phyloP scores from a whole-genome alignment of 2,797 vertebrate genomes.

The Chromobotia macracanthus region DNA sequence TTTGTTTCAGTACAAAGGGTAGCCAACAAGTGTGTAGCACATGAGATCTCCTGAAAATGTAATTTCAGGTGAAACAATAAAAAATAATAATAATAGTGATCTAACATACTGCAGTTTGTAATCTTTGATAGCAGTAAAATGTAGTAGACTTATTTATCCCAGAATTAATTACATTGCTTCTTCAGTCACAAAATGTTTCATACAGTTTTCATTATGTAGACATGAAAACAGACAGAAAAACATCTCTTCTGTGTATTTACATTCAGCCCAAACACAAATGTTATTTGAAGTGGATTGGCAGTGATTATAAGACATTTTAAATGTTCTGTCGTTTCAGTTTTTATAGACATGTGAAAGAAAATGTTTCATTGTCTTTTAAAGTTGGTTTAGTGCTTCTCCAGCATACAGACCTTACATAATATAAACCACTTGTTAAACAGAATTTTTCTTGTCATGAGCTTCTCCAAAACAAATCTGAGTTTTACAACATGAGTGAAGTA shows the following conservation, averaged over 20 bases:
- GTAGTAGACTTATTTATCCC: neutral
- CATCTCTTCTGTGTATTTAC: neutral
- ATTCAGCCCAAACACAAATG: neutral
- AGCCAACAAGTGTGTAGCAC: too few species aligned
- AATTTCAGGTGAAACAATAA: too few species aligned
- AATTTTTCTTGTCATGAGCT: neutral
- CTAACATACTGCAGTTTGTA: neutral
- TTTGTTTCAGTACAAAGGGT: too few species aligned
- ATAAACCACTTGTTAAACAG: neutral
- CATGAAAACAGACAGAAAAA: neutral
- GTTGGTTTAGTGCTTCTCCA: slow-evolving; percentile 4
- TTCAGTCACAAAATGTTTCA: neutral
- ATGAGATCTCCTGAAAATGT: too few species aligned
- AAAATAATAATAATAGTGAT: neutral
- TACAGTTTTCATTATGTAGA: neutral
- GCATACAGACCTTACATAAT: neutral
- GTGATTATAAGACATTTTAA: neutral
- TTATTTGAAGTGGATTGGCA: slow-evolving; percentile 4
- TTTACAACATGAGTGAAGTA: neutral
- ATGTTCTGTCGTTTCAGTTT: neutral
- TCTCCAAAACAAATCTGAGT: neutral
- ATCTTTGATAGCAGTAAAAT: neutral
- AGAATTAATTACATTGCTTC: neutral
- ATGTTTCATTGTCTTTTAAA: neutral
- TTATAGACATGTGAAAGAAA: slow-evolving; percentile 2